Evolutionary conservation across 2,888 invertebrate genomes (phyloP).

Genomic region (Emmelina monodactyla): DNA sequence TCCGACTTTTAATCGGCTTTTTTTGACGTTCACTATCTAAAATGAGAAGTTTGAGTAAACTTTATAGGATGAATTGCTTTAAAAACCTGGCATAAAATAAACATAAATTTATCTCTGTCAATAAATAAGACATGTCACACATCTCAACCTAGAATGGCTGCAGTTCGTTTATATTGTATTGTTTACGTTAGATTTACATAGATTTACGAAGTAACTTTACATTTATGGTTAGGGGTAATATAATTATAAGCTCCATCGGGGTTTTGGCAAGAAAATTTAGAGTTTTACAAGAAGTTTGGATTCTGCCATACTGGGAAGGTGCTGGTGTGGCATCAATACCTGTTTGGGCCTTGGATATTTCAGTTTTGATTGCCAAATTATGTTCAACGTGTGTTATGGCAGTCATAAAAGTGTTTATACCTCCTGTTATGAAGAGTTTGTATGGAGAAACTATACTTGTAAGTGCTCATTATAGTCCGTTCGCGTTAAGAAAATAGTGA

Average conservation of each 20-base stretch:
- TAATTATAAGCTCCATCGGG: constrained; percentile 36
- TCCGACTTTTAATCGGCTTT: too few species aligned
- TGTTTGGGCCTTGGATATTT: constrained; percentile 40
- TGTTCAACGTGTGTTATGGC: constrained; percentile 41
- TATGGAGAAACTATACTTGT: constrained; percentile 54
- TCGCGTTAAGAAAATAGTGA: too few species aligned
- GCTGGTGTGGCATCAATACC: constrained; percentile 39
- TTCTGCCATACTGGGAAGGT: constrained; percentile 52
- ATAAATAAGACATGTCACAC: too few species aligned
- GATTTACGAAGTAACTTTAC: constrained; percentile 18
- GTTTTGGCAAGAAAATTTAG: constrained; percentile 43
- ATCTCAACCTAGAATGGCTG: too few species aligned
- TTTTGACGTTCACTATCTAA: too few species aligned
- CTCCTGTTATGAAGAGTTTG: constrained; percentile 44
- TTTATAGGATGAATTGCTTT: too few species aligned
- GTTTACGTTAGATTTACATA: too few species aligned
- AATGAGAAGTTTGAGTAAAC: too few species aligned
- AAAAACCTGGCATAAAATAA: too few species aligned
- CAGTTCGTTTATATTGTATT: too few species aligned
- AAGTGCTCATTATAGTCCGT: constrained; percentile 14
- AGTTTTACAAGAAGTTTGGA: constrained; percentile 47
- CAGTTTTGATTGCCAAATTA: constrained; percentile 43
- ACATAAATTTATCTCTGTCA: too few species aligned
- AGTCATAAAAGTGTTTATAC: constrained; percentile 32
- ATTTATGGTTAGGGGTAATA: constrained; percentile 37